phyloP scores from a whole-genome alignment of 2,888 invertebrate species.

The Idaea biselata region DNA sequence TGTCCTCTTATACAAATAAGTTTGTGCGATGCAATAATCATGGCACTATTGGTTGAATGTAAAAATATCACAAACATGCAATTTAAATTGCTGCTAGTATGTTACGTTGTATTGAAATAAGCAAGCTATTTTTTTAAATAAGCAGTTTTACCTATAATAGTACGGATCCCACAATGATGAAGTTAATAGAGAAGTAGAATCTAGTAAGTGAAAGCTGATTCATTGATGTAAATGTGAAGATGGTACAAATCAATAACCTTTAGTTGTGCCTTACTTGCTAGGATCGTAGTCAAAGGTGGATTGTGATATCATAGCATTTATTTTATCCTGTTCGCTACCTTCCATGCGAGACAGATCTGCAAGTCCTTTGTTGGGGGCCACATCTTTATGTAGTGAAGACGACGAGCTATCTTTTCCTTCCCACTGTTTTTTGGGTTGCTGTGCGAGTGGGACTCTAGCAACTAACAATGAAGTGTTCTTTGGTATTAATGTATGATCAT shows the following conservation, averaged over 20 bases:
- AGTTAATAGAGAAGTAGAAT: background rate
- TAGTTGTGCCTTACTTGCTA: slow-evolving; percentile 88
- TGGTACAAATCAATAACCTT: slow-evolving; percentile 4
- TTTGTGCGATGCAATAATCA: too few relatives aligned
- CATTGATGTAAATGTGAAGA: background rate
- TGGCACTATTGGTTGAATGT: too few relatives aligned
- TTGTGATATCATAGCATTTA: slow-evolving; percentile 98
- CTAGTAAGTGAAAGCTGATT: background rate
- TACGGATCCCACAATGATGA: too few relatives aligned
- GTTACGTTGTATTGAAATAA: too few relatives aligned
- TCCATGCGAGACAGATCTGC: slow-evolving; percentile 94
- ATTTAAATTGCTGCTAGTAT: too few relatives aligned
- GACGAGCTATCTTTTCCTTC: slow-evolving; percentile 79
- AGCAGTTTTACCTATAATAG: too few relatives aligned
- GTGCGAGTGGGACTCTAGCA: slow-evolving; percentile 92
- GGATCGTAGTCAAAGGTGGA: slow-evolving; percentile 98
- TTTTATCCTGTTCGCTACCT: slow-evolving; percentile 98
- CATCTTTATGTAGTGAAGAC: slow-evolving; percentile 68
- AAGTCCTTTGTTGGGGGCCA: slow-evolving; percentile 82
- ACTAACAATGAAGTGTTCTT: slow-evolving; percentile 98
- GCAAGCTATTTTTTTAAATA: too few relatives aligned
- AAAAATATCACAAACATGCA: too few relatives aligned
- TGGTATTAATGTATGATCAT: slow-evolving; percentile 94
- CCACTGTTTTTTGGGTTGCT: slow-evolving; percentile 89
- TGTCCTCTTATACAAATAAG: too few relatives aligned